Conservation (phyloP, 1,140 invertebrate species). For the Pogonomyrmex californicus region DNA sequence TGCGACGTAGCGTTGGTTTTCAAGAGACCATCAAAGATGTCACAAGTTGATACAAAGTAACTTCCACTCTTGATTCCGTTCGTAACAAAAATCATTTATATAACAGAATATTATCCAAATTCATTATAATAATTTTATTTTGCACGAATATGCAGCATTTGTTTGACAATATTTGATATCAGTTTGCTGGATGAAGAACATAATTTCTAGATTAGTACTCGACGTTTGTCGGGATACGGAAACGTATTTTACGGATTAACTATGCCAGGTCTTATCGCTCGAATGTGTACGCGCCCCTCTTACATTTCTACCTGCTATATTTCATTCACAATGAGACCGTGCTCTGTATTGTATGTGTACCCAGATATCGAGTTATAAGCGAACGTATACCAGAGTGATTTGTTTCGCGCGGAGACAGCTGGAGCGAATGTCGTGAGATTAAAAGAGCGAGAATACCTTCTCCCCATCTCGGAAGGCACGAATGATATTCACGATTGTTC, state of each 20-base stretch:
- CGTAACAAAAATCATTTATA: too few species aligned
- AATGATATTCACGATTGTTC: constrained; percentile 50
- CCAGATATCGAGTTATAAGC: constrained; percentile 58
- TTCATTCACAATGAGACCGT: constrained; percentile 49
- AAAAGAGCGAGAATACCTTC: constrained; percentile 55
- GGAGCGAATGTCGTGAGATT: constrained; percentile 46
- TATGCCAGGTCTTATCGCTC: constrained; percentile 19
- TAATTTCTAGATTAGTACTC: constrained; percentile 22
- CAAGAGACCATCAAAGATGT: not conserved
- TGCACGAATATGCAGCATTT: not conserved
- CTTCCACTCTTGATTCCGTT: not conserved
- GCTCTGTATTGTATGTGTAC: constrained; percentile 30
- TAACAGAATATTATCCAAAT: not conserved
- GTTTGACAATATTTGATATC: not conserved
- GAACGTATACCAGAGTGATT: constrained; percentile 47
- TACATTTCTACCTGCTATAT: constrained; percentile 23
- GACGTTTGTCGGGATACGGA: constrained; percentile 9
- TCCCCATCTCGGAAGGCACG: constrained; percentile 16
- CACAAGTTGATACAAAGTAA: not conserved
- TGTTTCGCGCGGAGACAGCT: constrained; percentile 45
- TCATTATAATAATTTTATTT: not conserved
- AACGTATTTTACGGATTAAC: constrained; percentile 38
- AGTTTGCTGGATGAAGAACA: not conserved
- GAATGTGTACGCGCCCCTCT: constrained; percentile 29
- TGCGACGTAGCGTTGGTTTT: not conserved